Evolutionary conservation across 1,140 invertebrate species (phyloP).

Genomic region (Calliopsis andreniformis): DNA sequence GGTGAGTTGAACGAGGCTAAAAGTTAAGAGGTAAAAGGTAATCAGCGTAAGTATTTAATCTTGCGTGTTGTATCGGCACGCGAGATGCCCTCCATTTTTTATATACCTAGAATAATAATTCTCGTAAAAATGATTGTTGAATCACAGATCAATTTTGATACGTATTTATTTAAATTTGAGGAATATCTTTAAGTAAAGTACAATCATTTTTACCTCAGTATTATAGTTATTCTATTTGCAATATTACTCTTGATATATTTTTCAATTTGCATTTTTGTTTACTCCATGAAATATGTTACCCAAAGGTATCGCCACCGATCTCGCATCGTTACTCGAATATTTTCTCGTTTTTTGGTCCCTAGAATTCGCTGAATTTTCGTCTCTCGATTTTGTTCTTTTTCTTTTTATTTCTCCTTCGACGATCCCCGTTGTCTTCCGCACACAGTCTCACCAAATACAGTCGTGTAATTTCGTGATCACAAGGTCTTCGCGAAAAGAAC

Average conservation of each 20-base stretch:
- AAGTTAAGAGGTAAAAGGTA: conserved; percentile 35
- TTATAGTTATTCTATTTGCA: neutral
- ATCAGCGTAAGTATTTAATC: conserved; percentile 77
- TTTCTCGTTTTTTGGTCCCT: conserved; percentile 49
- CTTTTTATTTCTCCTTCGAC: neutral
- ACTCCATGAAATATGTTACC: neutral
- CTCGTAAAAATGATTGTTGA: conserved; percentile 38
- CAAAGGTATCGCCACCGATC: neutral
- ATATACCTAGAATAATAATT: conserved; percentile 26
- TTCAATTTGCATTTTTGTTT: conserved; percentile 20
- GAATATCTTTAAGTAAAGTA: too few relatives aligned
- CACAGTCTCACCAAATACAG: too few relatives aligned
- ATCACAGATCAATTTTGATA: too few relatives aligned
- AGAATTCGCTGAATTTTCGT: too few relatives aligned
- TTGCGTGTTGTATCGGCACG: conserved; percentile 80
- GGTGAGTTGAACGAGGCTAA: neutral
- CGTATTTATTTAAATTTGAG: too few relatives aligned
- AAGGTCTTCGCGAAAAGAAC: neutral
- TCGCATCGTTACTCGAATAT: neutral
- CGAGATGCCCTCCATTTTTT: conserved; percentile 59
- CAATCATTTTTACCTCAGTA: conserved; percentile 42
- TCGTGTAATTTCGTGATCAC: neutral
- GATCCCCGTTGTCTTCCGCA: neutral
- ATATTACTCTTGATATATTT: conserved; percentile 18
- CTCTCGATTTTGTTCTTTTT: neutral